Evolutionary conservation across 1,140 invertebrate genomes (phyloP).

Genomic region (Coelopa frigida): DNA sequence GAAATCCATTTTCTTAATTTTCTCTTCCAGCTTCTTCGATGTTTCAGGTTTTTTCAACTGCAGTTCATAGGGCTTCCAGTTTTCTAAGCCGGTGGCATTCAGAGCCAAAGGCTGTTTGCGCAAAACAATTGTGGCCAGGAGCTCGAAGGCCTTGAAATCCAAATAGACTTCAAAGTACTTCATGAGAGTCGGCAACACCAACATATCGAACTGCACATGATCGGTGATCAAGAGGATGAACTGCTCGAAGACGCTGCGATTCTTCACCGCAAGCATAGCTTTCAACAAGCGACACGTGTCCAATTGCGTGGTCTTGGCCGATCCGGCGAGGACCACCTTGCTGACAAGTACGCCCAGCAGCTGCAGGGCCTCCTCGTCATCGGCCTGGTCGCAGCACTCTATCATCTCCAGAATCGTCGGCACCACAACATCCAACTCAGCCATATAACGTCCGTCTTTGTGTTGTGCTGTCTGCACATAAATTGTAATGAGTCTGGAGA

Average conservation of each 20-base stretch:
- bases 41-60: slow-evolving; percentile 47
- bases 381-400: slow-evolving; percentile 22
- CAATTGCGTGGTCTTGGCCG: slow-evolving; percentile 58
- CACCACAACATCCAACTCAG: slow-evolving; percentile 49
- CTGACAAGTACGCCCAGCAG: slow-evolving; percentile 21
- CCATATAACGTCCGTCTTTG: slow-evolving; percentile 57
- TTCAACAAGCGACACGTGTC: slow-evolving; percentile 57
- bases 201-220: slow-evolving; percentile 63
- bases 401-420: slow-evolving; percentile 51
- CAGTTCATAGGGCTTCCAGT: slow-evolving; percentile 59
- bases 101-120: slow-evolving; percentile 57
- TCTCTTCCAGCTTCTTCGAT: slow-evolving; percentile 16
- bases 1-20: slow-evolving; percentile 15
- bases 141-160: slow-evolving; percentile 49
- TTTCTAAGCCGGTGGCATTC: slow-evolving; percentile 51
- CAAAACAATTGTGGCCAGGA: slow-evolving; percentile 61
- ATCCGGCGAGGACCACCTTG: slow-evolving; percentile 32
- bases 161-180: slow-evolving; percentile 53
- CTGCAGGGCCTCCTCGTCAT: slow-evolving; percentile 6
- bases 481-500: slow-evolving; percentile 38
- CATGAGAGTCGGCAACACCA: slow-evolving; percentile 63
- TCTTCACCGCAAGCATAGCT: slow-evolving; percentile 51
- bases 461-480: slow-evolving; percentile 54
- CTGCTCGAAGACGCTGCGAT: slow-evolving; percentile 51
- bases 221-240: slow-evolving; percentile 58